Evolutionary conservation across 1,140 invertebrate species (phyloP).

Genomic region (Zaprionus kolodkinae): DNA sequence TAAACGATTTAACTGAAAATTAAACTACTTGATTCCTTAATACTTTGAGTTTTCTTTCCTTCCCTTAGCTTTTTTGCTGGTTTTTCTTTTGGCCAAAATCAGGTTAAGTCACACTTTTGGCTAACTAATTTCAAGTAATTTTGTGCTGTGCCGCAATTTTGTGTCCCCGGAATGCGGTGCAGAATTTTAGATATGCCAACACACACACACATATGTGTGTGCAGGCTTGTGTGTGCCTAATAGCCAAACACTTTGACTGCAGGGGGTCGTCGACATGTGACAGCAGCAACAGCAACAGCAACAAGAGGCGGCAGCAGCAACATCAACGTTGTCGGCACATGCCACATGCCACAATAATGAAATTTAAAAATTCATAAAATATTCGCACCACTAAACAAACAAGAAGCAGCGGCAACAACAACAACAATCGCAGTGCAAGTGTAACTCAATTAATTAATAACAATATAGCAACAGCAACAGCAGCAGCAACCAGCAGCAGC

Average conservation of each 20-base stretch:
- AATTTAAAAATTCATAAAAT: slow-evolving; percentile 83
- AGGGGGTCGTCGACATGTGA: slow-evolving; percentile 43
- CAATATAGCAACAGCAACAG: slow-evolving; percentile 60
- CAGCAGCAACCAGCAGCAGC: slow-evolving; percentile 20
- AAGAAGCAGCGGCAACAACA: slow-evolving; percentile 42
- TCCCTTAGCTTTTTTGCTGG: background rate
- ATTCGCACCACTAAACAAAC: slow-evolving; percentile 74
- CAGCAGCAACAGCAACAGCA: slow-evolving; percentile 20
- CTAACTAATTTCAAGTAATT: background rate
- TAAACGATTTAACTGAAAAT: too few species aligned
- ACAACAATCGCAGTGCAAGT: slow-evolving; percentile 55
- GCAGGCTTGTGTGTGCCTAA: slow-evolving; percentile 20
- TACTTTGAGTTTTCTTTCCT: background rate
- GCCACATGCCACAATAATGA: slow-evolving; percentile 78
- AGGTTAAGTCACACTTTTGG: background rate
- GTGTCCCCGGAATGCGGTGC: background rate
- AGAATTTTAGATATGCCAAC: slow-evolving; percentile 28
- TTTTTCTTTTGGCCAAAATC: background rate
- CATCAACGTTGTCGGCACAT: slow-evolving; percentile 67
- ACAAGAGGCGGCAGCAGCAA: background rate
- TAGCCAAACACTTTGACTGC: slow-evolving; percentile 32
- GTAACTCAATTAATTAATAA: slow-evolving; percentile 83
- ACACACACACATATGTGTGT: background rate
- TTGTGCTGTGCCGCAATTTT: background rate
- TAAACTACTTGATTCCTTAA: too few species aligned